Evolutionary conservation across 2,888 invertebrate genomes (phyloP), one percentile per base, ranked within the genome.

Genomic region (Anticlea derivata): DNA sequence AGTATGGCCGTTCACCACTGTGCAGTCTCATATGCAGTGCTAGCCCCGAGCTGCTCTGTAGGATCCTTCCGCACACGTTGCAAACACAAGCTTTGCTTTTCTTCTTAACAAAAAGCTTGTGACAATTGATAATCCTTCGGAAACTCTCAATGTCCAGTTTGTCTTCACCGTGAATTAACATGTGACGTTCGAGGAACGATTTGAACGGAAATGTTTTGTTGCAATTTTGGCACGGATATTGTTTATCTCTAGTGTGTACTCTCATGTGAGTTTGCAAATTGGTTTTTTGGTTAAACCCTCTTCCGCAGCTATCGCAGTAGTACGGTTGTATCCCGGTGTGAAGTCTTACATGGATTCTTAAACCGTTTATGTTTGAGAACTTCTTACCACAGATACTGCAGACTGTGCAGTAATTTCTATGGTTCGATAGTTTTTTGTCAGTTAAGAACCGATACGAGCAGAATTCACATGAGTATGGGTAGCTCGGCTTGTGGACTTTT

Each of bases 261-360:
- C 47, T n/a, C 10, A 52, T 12, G 29, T 52, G 52, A 0, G 47
- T 48, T 23, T 30, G 27, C 4, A 47, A 8, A 7, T 52, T 52
- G 0, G 47, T 47, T 30, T 52, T 48, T 7, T 47, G 47, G 12
- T 52, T 47, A 17, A 52, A 52, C 4, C 47, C 47, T 10, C 52
- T 12, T 1, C 47, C 52, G 5, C 52, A 52, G 0, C 3, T 29
- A 5, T 44, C 43, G n/a, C 52, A 52, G 1, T 43, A 20, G 7
- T 11, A 52, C 0, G 52, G 52, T 17, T 48, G 47, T 1, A 44
- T 39, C 1, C 52, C 52, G 0, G 52, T 52, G 7, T 52, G 52
- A 1, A 47, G 27, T 7, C 47, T 38, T 0, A 52, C 12, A 26
- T 52, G 52, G 5, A 26, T 47, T 7, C 27, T 38, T 7, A 52